Conservation (phyloP, 2,113 vertebrate species). For the Seriola aureovittata region DNA sequence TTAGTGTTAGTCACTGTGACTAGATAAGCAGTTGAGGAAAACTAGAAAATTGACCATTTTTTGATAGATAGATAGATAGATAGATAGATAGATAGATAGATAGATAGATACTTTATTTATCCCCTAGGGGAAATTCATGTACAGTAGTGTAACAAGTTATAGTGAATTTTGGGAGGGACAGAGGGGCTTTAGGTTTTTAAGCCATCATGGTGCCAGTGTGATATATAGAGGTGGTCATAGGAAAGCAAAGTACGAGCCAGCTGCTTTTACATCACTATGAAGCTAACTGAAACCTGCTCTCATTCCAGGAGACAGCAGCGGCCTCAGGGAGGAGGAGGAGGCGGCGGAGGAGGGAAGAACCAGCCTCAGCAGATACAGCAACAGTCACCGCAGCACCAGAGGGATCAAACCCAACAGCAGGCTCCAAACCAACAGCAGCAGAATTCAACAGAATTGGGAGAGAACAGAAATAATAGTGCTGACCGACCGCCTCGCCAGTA, state of each 20-base stretch:
- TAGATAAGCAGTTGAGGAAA: neutral
- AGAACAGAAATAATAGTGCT: conserved; percentile 75
- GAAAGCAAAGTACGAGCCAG: conserved; percentile 9
- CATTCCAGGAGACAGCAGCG: conserved; percentile 92
- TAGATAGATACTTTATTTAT: no score
- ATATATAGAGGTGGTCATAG: neutral
- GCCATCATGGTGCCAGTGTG: neutral
- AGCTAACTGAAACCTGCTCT: conserved; percentile 62
- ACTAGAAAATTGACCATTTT: neutral
- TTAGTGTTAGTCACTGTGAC: neutral
- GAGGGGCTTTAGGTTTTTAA: neutral
- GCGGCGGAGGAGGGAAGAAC: conserved; percentile 86
- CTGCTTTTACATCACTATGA: conserved; percentile 35
- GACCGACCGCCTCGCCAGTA: conserved; percentile 91
- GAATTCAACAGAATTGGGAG: conserved; percentile 76
- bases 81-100: no score
- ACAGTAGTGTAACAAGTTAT: neutral
- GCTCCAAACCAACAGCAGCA: conserved; percentile 78
- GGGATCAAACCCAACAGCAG: conserved; percentile 74
- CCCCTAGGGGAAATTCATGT: no score
- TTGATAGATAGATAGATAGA: no score
- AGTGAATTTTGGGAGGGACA: neutral
- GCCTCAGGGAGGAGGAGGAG: conserved; percentile 80
- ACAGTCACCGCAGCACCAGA: conserved; percentile 76
- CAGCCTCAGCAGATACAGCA: conserved; percentile 77